Conservation (phyloP, 2,888 invertebrate genomes). For the Heliconius erato region DNA sequence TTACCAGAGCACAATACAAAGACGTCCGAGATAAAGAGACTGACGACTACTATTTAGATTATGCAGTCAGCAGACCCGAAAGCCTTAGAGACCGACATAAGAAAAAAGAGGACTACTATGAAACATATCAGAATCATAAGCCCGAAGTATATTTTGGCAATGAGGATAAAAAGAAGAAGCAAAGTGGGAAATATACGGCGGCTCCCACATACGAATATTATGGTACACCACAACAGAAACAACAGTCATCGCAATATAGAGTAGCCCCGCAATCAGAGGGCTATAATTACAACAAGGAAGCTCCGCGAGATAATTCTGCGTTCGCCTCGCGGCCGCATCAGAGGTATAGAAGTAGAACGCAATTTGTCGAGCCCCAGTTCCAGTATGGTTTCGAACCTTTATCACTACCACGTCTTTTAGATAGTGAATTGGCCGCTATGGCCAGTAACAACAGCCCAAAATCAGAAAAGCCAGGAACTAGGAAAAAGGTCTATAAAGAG, state of each 20-base stretch:
- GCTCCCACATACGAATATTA: conserved; percentile 61
- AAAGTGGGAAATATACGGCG: conserved; percentile 63
- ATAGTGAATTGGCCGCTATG: conserved; percentile 79
- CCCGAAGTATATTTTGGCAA: conserved; percentile 64
- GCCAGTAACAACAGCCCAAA: conserved; percentile 75
- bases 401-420: conserved; percentile 70
- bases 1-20: conserved; percentile 70
- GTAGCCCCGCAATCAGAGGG: conserved; percentile 66
- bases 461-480: conserved; percentile 74
- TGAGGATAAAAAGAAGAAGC: conserved; percentile 61
- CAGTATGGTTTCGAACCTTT: conserved; percentile 83
- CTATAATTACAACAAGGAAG: conserved; percentile 69
- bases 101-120: conserved; percentile 74
- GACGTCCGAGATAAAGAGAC: conserved; percentile 73
- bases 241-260: conserved; percentile 68
- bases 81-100: conserved; percentile 68
- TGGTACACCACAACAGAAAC: conserved; percentile 64
- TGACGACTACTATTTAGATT: conserved; percentile 74
- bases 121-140: conserved; percentile 70
- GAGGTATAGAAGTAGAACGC: conserved; percentile 67
- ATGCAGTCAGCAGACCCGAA: conserved; percentile 72
- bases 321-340: conserved; percentile 69
- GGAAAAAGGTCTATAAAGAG: conserved; percentile 80
- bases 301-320: conserved; percentile 69
- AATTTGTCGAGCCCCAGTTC: conserved; percentile 80